Percentiles rank a stretch among this genome's conserved stretches.
Evolutionary conservation across 2,888 invertebrate species (phyloP).

Genomic region (Himalopsyche kuldschensis): DNA sequence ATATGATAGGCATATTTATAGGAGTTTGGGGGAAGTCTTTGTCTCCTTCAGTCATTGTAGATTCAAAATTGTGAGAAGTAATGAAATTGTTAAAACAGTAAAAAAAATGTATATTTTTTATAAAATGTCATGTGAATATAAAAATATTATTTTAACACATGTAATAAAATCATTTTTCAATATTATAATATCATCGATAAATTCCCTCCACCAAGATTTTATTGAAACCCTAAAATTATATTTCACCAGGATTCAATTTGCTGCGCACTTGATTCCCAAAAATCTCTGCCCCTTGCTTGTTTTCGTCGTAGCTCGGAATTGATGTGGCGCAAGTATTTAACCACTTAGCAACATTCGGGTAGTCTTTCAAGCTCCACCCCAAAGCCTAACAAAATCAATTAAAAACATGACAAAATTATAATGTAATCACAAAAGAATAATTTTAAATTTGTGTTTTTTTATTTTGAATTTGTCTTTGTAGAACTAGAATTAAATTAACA

Average conservation of each 20-base stretch:
- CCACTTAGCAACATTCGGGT: conserved; percentile 52
- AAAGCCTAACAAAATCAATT: conserved; percentile 10
- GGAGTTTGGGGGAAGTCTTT: too few species aligned
- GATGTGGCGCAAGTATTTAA: conserved; percentile 56
- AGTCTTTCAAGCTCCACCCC: conserved; percentile 25
- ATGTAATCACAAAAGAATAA: neutral
- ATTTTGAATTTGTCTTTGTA: too few species aligned
- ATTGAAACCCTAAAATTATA: conserved; percentile 29
- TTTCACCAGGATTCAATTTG: conserved; percentile 53
- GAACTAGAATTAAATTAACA: too few species aligned
- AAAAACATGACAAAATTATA: neutral
- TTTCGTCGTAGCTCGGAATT: conserved; percentile 63
- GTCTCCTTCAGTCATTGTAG: too few species aligned
- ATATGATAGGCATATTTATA: too few species aligned
- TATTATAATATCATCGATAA: neutral
- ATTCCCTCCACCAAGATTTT: neutral
- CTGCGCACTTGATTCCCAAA: conserved; percentile 62
- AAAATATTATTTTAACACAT: neutral
- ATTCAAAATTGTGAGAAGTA: too few species aligned
- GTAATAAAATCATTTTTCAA: neutral
- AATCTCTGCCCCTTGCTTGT: conserved; percentile 60
- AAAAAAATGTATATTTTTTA: too few species aligned
- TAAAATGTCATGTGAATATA: neutral
- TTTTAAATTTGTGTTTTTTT: too few species aligned
- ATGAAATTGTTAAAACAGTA: too few species aligned